Percentiles rank a stretch among this genome's conserved stretches.
These are phyloP conservation scores for Astropecten irregularis DNA, from an alignment of 53 echinoderm and acorn worm species.

Conservation along the genomic window DNA sequence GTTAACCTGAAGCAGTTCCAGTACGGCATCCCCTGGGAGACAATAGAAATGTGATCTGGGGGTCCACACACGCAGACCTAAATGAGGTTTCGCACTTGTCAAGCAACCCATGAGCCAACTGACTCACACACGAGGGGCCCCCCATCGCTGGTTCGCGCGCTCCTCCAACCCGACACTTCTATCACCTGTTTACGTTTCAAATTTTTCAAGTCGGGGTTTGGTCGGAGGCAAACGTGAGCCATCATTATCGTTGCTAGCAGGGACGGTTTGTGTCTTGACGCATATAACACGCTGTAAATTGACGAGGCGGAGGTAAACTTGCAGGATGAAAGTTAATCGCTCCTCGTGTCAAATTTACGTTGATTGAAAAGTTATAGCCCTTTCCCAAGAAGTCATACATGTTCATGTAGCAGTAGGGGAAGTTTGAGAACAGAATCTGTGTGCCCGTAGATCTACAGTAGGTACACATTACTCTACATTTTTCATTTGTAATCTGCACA, in stretches of 20 bases:
- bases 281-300: background rate
- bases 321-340: slow-evolving; percentile 9
- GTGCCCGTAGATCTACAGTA: too few relatives aligned
- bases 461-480: too few relatives aligned
- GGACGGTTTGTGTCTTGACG: slow-evolving; percentile 9
- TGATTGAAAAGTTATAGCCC: too few relatives aligned
- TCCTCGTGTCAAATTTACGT: too few relatives aligned
- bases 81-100: slow-evolving; percentile 58
- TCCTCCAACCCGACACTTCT: background rate
- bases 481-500: too few relatives aligned
- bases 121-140: background rate
- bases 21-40: slow-evolving; percentile 12
- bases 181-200: slow-evolving; percentile 23
- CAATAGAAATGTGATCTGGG: slow-evolving; percentile 28
- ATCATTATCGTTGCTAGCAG: slow-evolving; percentile 30
- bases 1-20: too few relatives aligned
- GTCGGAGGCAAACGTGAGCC: slow-evolving; percentile 17
- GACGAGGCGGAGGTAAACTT: background rate
- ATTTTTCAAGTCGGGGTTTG: slow-evolving; percentile 15
- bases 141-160: background rate
- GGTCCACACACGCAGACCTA: too few relatives aligned
- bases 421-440: too few relatives aligned
- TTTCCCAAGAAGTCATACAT: too few relatives aligned
- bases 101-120: background rate
- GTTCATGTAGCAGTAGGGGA: too few relatives aligned